Evolutionary conservation across 1,140 invertebrate species (phyloP), one percentile per base, ranked within the genome.

Genomic region (Drosophila tani): DNA sequence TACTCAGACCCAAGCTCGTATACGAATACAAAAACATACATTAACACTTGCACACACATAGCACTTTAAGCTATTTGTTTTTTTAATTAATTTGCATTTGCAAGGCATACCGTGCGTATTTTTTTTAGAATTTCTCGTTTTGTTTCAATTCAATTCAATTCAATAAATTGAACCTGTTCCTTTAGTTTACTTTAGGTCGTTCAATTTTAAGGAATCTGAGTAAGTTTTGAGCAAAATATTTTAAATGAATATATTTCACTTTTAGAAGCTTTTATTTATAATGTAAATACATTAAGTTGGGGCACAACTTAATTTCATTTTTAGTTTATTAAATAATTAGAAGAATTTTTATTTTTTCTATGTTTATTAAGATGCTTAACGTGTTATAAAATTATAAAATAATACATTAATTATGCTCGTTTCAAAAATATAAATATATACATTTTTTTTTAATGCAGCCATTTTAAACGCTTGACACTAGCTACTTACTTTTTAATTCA

Each of bases 81-180:
- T 81, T 79, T 65, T 59, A 67, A 85, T 85, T 85, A 85, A 85
- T 81, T 85, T 85, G 62, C 69, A 79, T 79, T 79, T n/a, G n/a
- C n/a, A n/a, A n/a, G 60, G 53, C 67, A 67, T 58, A 58, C 64
- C 50, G 45, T 62, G n/a, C 65, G 38, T 75, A 58, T 63, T 50
- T 14, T 47, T 73, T 49, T 24, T 43, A 51, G 27, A 27, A 27
- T 47, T 76, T 69, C 46, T 69, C 49, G 53, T 75, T 69, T 78
- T 79, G 40, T 75, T 63, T 50, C 32, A 63, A 62, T 57, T 66
- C 15, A 19, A 35, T 65, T 70, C 83, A 60, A 82, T 79, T 79
- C 82, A 67, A 79, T 46, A 56, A 70, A 43, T 56, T 24, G 41
- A 38, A n/a, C 74, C 59, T 43, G 63, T 81, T 46, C 41, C 41